Base-by-base conservation (phyloP, 2,888 invertebrate species). In the Ornithoptera alexandrae region DNA sequence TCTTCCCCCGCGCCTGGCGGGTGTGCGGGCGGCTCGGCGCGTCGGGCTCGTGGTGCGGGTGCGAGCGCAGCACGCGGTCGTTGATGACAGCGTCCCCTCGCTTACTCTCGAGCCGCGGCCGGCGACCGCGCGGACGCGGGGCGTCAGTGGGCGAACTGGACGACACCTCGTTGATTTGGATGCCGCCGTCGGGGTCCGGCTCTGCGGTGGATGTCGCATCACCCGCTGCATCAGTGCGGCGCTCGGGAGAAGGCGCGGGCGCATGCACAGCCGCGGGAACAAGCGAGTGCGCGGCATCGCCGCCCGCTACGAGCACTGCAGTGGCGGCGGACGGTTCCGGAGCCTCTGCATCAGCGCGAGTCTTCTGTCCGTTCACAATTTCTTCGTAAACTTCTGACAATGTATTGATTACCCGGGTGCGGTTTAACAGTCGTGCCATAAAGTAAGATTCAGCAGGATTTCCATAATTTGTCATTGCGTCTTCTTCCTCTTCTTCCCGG, bases 121-220 rank as follows among this genome's bases (percentile, higher is more conserved):
- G 81, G 0, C 90, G 81, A 0, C 84, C 87, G 65, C 89, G 86
- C 6, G 81, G 72, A 6, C 84, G 80, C 60, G 91, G 87, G 0
- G 79, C 86, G 59, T 92, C 90, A n/a, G 91, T 90, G 12, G 93
- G 92, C 60, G 94, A 94, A 76, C 94, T 94, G 0, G 95, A 95
- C 1, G 95, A 95, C 22, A 95, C 94, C 82, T 95, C 95, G 82
- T 95, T 94, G 74, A 95, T 95, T 84, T 95, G 95, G 60, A 95
- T 94, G 53, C 91, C 86, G 73, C 91, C 93, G 72, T 87, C 87
- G 69, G 85, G 84, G 65, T 66, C 18, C 46, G 62, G 42, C 69
- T 69, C 24, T 59, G 57, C 75, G 76, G 60, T 72, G 50, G 64
- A 30, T 10, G 10, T 39, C 8, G 75, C 77, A 17, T 66, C 73